phyloP scores from a whole-genome alignment of 1,140 invertebrate genomes.

The Plectus sambesii region DNA sequence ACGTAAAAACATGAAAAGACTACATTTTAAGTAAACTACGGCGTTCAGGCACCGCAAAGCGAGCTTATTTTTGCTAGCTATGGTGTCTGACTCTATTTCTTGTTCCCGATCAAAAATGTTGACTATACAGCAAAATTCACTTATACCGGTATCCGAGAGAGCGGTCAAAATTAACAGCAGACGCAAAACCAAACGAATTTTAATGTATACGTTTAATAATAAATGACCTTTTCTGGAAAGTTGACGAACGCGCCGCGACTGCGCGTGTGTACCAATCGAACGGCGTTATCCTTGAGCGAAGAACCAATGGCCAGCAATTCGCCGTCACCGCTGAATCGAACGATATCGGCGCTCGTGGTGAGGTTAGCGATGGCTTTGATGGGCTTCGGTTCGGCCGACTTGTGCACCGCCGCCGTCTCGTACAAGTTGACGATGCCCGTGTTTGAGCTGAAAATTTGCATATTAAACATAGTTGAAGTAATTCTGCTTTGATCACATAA shows the following conservation, averaged over 20 bases:
- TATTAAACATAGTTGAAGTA: too few relatives aligned
- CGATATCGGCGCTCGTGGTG: neutral
- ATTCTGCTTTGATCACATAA: too few relatives aligned
- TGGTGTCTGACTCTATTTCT: too few relatives aligned
- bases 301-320: slow-evolving; percentile 1
- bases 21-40: neutral
- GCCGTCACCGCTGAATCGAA: slow-evolving; percentile 1
- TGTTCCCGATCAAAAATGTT: too few relatives aligned
- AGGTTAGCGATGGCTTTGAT: neutral
- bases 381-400: neutral
- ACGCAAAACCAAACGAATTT: too few relatives aligned
- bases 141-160: too few relatives aligned
- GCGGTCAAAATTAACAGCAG: too few relatives aligned
- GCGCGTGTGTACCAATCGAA: slow-evolving; percentile 5
- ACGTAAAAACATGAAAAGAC: too few relatives aligned
- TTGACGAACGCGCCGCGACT: slow-evolving; percentile 2
- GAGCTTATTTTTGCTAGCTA: too few relatives aligned
- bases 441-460: neutral
- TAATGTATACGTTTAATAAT: too few relatives aligned
- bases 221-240: neutral
- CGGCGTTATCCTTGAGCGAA: slow-evolving; percentile 3
- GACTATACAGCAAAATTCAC: too few relatives aligned
- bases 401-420: slow-evolving; percentile 3
- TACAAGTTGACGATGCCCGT: slow-evolving; percentile 9
- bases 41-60: slow-evolving; percentile 4